Evolutionary conservation across 2,888 invertebrate genomes (phyloP).

Genomic region (Smittia sp.): DNA sequence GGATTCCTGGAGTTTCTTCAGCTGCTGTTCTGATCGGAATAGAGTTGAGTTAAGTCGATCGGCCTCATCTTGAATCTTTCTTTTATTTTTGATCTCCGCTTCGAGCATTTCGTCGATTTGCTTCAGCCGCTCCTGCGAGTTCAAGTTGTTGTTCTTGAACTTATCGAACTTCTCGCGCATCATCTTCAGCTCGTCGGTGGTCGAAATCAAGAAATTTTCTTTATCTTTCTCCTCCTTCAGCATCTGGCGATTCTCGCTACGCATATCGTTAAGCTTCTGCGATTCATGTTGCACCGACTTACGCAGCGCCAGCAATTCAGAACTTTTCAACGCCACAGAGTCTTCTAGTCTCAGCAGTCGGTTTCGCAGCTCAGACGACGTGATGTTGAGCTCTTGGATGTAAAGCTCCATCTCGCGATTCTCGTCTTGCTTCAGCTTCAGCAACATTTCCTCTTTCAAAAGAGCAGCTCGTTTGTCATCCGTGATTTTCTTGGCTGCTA

Average conservation of each 20-base stretch:
- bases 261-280: constrained; percentile 48
- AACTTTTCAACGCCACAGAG: constrained; percentile 50
- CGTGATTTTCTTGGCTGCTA: constrained; percentile 46
- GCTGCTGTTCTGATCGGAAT: constrained; percentile 50
- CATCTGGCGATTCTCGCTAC: constrained; percentile 49
- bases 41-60: constrained; percentile 48
- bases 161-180: constrained; percentile 46
- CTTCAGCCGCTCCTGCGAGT: constrained; percentile 49
- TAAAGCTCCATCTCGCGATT: constrained; percentile 56
- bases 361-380: constrained; percentile 51
- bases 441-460: constrained; percentile 55
- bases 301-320: constrained; percentile 51
- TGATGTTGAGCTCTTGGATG: constrained; percentile 52
- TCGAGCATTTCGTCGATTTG: constrained; percentile 51
- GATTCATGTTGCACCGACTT: constrained; percentile 49
- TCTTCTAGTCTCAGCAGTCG: constrained; percentile 49
- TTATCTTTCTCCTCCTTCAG: constrained; percentile 45
- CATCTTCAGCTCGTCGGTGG: constrained; percentile 44
- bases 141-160: constrained; percentile 48
- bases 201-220: constrained; percentile 45
- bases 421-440: constrained; percentile 56
- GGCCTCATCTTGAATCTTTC: constrained; percentile 47
- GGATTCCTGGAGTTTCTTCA: constrained; percentile 47
- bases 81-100: constrained; percentile 47
- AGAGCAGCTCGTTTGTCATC: constrained; percentile 51